phyloP scores from a whole-genome alignment of 2,113 vertebrate genomes.

The Rhadina sibilatrix region DNA sequence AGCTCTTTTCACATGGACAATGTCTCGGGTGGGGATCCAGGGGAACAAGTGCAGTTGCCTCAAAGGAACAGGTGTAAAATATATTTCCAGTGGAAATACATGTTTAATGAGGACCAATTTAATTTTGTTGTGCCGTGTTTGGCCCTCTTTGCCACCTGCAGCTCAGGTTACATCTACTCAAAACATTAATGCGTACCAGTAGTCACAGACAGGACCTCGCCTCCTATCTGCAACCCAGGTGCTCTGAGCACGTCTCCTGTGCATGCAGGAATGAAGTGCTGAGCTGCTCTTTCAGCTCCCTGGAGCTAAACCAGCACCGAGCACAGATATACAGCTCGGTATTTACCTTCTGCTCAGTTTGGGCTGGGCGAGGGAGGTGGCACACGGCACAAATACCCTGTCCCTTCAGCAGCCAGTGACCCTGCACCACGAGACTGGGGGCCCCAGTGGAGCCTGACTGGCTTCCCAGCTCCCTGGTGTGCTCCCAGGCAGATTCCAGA shows the following conservation, averaged over 20 bases:
- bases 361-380: not conserved
- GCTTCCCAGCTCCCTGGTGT: not conserved
- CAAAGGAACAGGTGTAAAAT: slow-evolving; percentile 15
- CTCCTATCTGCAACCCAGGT: not conserved
- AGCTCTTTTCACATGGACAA: not conserved
- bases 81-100: slow-evolving; percentile 30
- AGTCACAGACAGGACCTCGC: not conserved
- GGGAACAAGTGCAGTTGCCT: not conserved
- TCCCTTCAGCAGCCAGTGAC: not conserved
- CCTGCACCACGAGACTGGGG: rapidly evolving
- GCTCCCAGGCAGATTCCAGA: not conserved
- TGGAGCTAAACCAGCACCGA: not conserved
- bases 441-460: not conserved
- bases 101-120: slow-evolving; percentile 19
- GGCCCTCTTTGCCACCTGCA: slow-evolving; percentile 22
- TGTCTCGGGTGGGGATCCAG: not conserved
- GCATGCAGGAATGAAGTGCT: not conserved
- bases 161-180: slow-evolving; percentile 6
- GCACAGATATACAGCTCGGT: rapidly evolving
- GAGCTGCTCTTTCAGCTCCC: not conserved
- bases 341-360: not conserved
- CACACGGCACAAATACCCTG: not conserved
- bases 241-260: not conserved
- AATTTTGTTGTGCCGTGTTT: not conserved
- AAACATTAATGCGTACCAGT: not conserved